Conservation (phyloP, 2,113 vertebrate species). For the Elachura formosa region DNA sequence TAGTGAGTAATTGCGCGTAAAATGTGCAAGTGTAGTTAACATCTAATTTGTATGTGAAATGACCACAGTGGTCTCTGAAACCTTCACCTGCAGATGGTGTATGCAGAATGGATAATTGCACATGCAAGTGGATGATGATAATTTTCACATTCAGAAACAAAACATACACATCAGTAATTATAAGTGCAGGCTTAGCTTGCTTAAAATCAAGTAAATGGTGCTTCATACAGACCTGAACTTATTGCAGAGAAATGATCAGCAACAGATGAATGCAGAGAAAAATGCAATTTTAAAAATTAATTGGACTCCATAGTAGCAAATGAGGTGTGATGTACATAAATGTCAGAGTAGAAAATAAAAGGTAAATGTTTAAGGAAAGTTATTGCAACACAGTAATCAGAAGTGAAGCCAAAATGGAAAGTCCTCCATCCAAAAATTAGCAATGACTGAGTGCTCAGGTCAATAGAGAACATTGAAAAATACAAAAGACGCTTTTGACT, state of each 20-base stretch:
- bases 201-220: background rate
- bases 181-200: background rate
- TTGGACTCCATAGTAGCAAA: background rate
- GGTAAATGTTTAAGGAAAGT: background rate
- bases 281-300: constrained; percentile 27
- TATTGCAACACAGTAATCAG: background rate
- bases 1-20: background rate
- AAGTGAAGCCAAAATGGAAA: background rate
- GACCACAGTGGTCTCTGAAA: background rate
- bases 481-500: background rate
- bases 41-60: background rate
- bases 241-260: background rate
- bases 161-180: background rate
- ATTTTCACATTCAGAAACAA: background rate
- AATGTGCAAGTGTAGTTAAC: background rate
- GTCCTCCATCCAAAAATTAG: background rate
- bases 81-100: background rate
- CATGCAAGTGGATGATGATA: background rate
- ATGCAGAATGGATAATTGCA: background rate
- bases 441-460: background rate
- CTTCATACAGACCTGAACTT: constrained; percentile 15
- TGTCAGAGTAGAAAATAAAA: constrained; percentile 21
- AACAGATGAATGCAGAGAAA: background rate
- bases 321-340: background rate
- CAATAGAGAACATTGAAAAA: background rate